These are phyloP conservation scores for Enoplosus armatus DNA, from an alignment of 2,797 vertebrate species.

Conservation along the genomic window DNA sequence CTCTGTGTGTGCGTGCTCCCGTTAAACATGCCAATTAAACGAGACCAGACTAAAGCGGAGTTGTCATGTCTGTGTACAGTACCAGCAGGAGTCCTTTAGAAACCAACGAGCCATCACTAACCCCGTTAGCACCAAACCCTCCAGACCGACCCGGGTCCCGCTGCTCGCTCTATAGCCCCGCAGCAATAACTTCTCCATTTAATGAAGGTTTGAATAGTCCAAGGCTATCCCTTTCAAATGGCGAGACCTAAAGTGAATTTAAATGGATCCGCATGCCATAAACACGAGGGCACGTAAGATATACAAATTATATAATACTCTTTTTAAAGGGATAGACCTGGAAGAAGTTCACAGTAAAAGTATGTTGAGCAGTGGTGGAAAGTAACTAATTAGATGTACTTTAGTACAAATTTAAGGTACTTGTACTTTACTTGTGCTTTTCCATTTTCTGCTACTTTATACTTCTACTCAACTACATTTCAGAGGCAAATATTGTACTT, in stretches of 20 bases:
- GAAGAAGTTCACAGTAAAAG: conserved; percentile 22
- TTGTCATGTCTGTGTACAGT: conserved; percentile 88
- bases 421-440: background rate
- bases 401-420: background rate
- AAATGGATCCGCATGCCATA: conserved; percentile 77
- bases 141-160: conserved; percentile 83
- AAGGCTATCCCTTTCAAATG: conserved; percentile 88
- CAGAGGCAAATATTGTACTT: too few species aligned
- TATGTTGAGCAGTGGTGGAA: background rate
- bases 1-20: background rate
- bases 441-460: background rate
- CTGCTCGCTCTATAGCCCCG: conserved; percentile 72
- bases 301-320: conserved; percentile 2
- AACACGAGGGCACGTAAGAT: conserved; percentile 36
- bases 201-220: conserved; percentile 86
- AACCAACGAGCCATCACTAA: conserved; percentile 96
- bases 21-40: conserved; percentile 73
- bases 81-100: conserved; percentile 91
- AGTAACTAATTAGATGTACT: background rate
- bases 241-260: conserved; percentile 85
- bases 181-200: conserved; percentile 85
- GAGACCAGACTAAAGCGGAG: conserved; percentile 67
- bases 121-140: conserved; percentile 93
- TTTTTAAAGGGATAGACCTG: background rate
- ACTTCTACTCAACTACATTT: too few species aligned